Conservation (phyloP, 2,113 vertebrate genomes). For the Phalacrocorax aristotelis region DNA sequence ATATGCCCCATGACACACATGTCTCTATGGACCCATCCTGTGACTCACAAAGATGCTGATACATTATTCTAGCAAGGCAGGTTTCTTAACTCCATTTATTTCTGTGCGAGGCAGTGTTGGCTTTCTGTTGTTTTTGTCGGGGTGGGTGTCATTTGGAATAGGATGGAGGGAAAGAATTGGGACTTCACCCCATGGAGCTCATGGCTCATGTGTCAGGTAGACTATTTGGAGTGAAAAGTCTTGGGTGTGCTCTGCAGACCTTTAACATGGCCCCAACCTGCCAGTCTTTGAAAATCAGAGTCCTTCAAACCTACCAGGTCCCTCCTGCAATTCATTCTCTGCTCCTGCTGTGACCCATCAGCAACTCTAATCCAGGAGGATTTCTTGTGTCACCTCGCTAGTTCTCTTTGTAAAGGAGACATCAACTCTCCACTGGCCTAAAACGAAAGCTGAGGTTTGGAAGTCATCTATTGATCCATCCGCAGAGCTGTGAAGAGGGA, state of each 20-base stretch:
- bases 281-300: not conserved
- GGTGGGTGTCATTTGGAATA: not conserved
- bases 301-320: not conserved
- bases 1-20: accelerated
- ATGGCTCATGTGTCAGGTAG: not conserved
- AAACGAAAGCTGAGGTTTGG: not conserved
- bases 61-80: not conserved
- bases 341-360: not conserved
- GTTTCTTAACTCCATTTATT: not conserved
- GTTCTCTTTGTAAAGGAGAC: not conserved
- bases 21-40: not conserved
- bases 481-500: not conserved
- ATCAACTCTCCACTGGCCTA: not conserved
- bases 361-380: not conserved
- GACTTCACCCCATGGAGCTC: not conserved
- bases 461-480: not conserved
- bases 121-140: accelerated
- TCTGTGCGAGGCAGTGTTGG: not conserved
- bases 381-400: not conserved
- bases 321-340: not conserved
- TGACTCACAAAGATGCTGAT: not conserved
- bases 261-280: not conserved
- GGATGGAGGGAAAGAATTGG: not conserved
- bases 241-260: not conserved
- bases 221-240: not conserved